Evolutionary conservation across 2,797 vertebrate genomes (phyloP), one percentile per base, ranked within the genome.

Genomic region (Microchirus variegatus): DNA sequence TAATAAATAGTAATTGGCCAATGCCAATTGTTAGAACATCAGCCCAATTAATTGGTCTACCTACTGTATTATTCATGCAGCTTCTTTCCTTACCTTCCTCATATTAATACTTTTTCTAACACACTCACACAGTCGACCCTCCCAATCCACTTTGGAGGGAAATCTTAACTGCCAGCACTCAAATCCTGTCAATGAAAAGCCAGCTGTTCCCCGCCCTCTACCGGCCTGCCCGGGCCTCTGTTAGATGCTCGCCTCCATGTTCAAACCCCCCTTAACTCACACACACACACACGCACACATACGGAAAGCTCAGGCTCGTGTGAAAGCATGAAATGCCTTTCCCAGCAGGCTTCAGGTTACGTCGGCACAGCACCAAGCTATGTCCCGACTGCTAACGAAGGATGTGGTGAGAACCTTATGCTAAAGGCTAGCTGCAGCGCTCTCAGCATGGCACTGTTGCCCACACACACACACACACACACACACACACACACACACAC

Each of bases 141-240:
- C 70, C 51, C 55, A n/a, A 8, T 36, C 11, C 52, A 50, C 55
- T 75, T 77, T 78, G 54, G 64, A 88, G 79, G 84, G 85, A 87
- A 89, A 90, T 86, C 70, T 80, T 89, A 84, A 88, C 90, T 85
- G 77, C 80, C 72, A 85, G 71, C 76, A 78, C 85, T 91, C 71
- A 84, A 83, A 88, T 80, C 87, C 86, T 73, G 82, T 92, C 90
- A 92, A 83, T 92, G 90, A 84, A 90, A 88, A 81, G 84, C 89
- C 93, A 92, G 92, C 93, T 92, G 92, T 92, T 90, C 82, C 60
- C 75, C 50, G 57, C 82, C 77, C 81, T 79, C 80, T 83, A 65
- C 77, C 63, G 63, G 76, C 73, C 71, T 71, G 62, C 58, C 61
- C 79, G 26, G 60, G 63, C 71, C 75, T 76, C 82, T 5, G 53